Evolutionary conservation across 1,140 invertebrate genomes (phyloP).

Genomic region (Bombus confusus): DNA sequence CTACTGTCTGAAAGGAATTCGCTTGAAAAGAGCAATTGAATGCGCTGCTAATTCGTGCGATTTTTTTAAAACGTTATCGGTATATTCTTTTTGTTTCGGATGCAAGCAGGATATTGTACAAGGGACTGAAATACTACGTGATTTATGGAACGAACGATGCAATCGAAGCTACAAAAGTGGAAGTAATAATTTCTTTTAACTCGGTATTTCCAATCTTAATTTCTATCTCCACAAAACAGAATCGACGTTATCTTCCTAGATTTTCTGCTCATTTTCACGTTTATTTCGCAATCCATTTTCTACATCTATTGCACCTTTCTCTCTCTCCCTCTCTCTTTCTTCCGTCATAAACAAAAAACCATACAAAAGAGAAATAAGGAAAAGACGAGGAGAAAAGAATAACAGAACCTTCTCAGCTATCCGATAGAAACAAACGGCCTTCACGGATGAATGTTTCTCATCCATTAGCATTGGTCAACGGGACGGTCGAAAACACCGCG

Average conservation of each 20-base stretch:
- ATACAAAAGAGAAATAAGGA: background rate
- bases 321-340: background rate
- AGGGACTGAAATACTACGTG: background rate
- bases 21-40: background rate
- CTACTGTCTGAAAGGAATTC: background rate
- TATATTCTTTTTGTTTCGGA: background rate
- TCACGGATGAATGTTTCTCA: background rate
- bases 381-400: background rate
- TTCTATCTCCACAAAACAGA: too few relatives aligned
- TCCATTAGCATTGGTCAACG: constrained; percentile 5
- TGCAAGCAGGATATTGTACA: background rate
- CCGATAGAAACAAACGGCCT: background rate
- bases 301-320: too few relatives aligned
- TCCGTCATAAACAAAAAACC: background rate
- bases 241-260: too few relatives aligned
- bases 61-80: background rate
- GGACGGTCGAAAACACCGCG: constrained; percentile 6
- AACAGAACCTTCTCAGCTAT: background rate
- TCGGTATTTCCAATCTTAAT: background rate
- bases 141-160: background rate
- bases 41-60: background rate
- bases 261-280: too few relatives aligned
- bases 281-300: too few relatives aligned
- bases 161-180: background rate
- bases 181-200: background rate